Evolutionary conservation across 2,113 vertebrate genomes (phyloP).

Genomic region (Scophthalmus maximus): DNA sequence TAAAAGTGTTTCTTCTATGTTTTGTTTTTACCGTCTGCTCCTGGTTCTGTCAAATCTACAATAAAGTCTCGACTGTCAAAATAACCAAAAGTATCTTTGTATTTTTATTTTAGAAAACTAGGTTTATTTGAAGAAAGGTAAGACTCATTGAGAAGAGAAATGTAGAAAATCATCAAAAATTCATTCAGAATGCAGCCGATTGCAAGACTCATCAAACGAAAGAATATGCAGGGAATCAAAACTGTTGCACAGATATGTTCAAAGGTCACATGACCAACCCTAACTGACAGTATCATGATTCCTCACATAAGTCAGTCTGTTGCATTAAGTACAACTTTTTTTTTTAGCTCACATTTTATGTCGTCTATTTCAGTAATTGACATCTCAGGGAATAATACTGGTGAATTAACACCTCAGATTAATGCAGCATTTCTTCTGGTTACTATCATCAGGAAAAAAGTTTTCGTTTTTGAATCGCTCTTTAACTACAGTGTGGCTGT

Average conservation of each 20-base stretch:
- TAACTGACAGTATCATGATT: no score
- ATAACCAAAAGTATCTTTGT: no score
- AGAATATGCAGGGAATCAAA: background rate
- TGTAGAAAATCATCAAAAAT: slow-evolving; percentile 69
- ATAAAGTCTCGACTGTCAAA: slow-evolving; percentile 57
- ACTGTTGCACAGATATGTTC: background rate
- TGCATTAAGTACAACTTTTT: no score
- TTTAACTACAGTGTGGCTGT: no score
- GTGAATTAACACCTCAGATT: slow-evolving; percentile 8
- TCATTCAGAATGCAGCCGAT: slow-evolving; percentile 12
- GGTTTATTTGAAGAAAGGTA: slow-evolving; percentile 91
- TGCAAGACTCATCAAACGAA: background rate
- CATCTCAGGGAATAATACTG: slow-evolving; percentile 12
- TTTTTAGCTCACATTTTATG: slow-evolving; percentile 10
- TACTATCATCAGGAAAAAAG: slow-evolving; percentile 2
- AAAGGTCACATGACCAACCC: no score
- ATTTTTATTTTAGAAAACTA: slow-evolving; percentile 84
- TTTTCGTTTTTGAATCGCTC: background rate
- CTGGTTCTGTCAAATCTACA: slow-evolving; percentile 45
- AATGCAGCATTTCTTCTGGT: no score
- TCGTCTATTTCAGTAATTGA: background rate
- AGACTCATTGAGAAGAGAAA: slow-evolving; percentile 63
- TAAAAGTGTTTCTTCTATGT: slow-evolving; percentile 8
- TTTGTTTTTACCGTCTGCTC: slow-evolving; percentile 27
- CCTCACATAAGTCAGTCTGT: no score